These are phyloP conservation scores for Ferdinandea cuprea DNA, from an alignment of 2,888 invertebrate genomes.

Conservation along the genomic window DNA sequence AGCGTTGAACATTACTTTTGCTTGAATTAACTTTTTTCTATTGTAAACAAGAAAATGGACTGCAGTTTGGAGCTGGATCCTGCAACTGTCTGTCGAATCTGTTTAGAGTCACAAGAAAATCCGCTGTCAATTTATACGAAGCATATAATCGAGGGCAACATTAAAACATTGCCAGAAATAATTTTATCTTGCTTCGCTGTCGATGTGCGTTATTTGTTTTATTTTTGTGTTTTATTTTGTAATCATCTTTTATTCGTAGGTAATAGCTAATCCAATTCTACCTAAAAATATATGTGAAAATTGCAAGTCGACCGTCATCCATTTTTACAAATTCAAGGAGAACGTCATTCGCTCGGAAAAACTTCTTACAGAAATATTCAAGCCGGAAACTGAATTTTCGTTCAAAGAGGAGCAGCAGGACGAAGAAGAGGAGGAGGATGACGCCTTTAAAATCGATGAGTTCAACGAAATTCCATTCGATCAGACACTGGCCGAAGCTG, in stretches of 20 bases:
- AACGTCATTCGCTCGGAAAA: constrained; percentile 65
- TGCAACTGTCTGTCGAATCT: constrained; percentile 58
- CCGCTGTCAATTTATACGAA: constrained; percentile 63
- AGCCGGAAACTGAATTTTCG: constrained; percentile 17
- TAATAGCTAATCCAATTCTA: constrained; percentile 44
- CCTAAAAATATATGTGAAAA: constrained; percentile 63
- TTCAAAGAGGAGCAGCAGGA: constrained; percentile 44
- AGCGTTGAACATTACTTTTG: constrained; percentile 65
- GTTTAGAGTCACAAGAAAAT: constrained; percentile 53
- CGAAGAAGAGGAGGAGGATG: constrained; percentile 17
- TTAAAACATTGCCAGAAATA: constrained; percentile 64
- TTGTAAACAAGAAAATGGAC: constrained; percentile 68
- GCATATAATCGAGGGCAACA: constrained; percentile 59
- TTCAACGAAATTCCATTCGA: constrained; percentile 12
- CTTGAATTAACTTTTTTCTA: constrained; percentile 39
- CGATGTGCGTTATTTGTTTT: constrained; percentile 44
- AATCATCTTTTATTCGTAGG: constrained; percentile 23
- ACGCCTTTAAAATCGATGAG: constrained; percentile 4
- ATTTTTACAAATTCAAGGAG: constrained; percentile 64
- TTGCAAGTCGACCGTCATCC: constrained; percentile 56
- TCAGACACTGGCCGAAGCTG: constrained; percentile 9
- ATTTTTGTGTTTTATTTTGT: not conserved
- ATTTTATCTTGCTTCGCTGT: constrained; percentile 60
- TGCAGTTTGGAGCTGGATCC: constrained; percentile 71
- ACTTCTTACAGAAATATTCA: constrained; percentile 56